A percentile compares a stretch with the other conserved stretches of the same genome.
Evolutionary conservation across 2,888 invertebrate genomes (phyloP).

Genomic region (Eudiplozoon nipponicum): DNA sequence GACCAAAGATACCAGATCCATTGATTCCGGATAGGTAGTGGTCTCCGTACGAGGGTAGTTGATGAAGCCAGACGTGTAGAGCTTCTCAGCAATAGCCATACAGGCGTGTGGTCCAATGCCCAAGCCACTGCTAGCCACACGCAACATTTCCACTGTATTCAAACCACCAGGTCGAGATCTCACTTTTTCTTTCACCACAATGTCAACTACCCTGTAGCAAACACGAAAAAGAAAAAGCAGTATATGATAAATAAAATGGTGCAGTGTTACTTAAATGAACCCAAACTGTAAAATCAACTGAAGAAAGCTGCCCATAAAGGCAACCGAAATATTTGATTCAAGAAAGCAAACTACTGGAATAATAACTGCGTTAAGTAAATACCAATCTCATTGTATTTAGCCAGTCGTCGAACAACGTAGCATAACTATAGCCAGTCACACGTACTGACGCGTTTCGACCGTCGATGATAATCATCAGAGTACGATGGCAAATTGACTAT

Average conservation of each 20-base stretch:
- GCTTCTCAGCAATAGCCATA: slow-evolving; percentile 41
- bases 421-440: too few relatives aligned
- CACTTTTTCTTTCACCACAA: slow-evolving; percentile 47
- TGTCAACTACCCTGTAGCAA: slow-evolving; percentile 19
- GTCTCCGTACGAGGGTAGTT: slow-evolving; percentile 95
- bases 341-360: too few relatives aligned
- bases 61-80: slow-evolving; percentile 74
- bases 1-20: slow-evolving; percentile 36
- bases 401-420: too few relatives aligned
- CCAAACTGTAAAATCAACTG: too few relatives aligned
- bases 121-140: slow-evolving; percentile 54
- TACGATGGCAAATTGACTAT: too few relatives aligned
- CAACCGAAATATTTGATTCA: too few relatives aligned
- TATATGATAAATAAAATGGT: slow-evolving; percentile 1
- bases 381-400: too few relatives aligned
- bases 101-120: slow-evolving; percentile 30
- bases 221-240: not conserved
- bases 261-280: too few relatives aligned
- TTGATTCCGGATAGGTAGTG: slow-evolving; percentile 68
- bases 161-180: slow-evolving; percentile 58
- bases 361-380: too few relatives aligned
- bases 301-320: too few relatives aligned
- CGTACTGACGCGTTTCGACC: too few relatives aligned
- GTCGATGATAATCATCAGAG: too few relatives aligned
- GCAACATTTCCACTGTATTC: slow-evolving; percentile 78